These are phyloP conservation scores for Cheilosia vulpina DNA, from an alignment of 2,888 invertebrate genomes.

Conservation along the genomic window DNA sequence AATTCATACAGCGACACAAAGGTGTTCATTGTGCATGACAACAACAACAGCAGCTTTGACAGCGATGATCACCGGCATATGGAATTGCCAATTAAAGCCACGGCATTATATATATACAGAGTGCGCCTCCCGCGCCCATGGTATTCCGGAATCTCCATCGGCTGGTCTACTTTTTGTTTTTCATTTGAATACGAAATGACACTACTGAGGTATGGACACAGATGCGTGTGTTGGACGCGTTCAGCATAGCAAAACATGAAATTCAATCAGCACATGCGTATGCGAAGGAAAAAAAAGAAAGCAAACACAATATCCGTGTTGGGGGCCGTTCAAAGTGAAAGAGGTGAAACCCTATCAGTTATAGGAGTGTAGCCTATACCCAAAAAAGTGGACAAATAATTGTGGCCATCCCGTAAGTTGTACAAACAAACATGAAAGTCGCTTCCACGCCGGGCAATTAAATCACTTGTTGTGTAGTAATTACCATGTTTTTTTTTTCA, in stretches of 20 bases:
- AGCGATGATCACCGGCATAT: slow-evolving; percentile 57
- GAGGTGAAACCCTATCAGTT: slow-evolving; percentile 61
- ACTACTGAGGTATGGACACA: slow-evolving; percentile 28
- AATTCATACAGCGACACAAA: slow-evolving; percentile 65
- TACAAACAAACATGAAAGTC: slow-evolving; percentile 4
- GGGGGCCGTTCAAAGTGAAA: slow-evolving; percentile 48
- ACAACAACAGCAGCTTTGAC: slow-evolving; percentile 6
- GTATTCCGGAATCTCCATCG: slow-evolving; percentile 61
- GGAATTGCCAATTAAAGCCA: slow-evolving; percentile 61
- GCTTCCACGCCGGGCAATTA: slow-evolving; percentile 48
- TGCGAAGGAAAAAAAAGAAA: slow-evolving; percentile 72
- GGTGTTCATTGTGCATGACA: slow-evolving; percentile 51
- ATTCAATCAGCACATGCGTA: slow-evolving; percentile 52
- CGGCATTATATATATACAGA: neutral
- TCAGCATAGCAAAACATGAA: slow-evolving; percentile 51
- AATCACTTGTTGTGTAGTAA: slow-evolving; percentile 62
- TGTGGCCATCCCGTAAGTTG: slow-evolving; percentile 19
- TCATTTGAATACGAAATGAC: slow-evolving; percentile 67
- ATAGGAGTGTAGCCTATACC: neutral
- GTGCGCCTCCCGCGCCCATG: slow-evolving; percentile 62
- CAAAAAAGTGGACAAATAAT: neutral
- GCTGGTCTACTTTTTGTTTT: slow-evolving; percentile 50
- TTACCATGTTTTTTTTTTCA: slow-evolving; percentile 40
- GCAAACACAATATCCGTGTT: slow-evolving; percentile 60
- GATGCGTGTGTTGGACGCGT: slow-evolving; percentile 44